These are phyloP conservation scores for Craterocephalus amniculus DNA, from an alignment of 2,797 vertebrate genomes.

Conservation along the genomic window DNA sequence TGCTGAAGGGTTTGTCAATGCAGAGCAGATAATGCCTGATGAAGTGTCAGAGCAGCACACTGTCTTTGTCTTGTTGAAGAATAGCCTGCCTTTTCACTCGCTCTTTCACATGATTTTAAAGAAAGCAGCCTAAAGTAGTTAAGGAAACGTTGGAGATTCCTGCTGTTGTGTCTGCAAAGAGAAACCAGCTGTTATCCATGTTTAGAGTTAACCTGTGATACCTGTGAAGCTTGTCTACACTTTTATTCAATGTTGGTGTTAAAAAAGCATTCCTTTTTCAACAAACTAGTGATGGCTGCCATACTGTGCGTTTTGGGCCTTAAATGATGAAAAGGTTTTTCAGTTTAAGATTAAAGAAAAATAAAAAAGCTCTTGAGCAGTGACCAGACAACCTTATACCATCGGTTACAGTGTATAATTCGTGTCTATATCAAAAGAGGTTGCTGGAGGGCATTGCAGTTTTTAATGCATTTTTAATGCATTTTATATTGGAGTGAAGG, in stretches of 20 bases:
- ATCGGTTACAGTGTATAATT: neutral
- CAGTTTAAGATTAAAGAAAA: neutral
- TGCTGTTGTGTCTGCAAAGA: constrained; percentile 2
- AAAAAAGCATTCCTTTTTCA: constrained; percentile 1
- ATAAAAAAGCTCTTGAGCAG: neutral
- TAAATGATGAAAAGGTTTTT: neutral
- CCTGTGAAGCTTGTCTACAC: neutral
- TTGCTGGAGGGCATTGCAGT: constrained; percentile 10
- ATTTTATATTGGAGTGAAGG: constrained; percentile 25
- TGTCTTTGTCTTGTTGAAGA: constrained; percentile 29
- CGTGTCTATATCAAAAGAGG: neutral
- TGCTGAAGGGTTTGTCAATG: constrained; percentile 44
- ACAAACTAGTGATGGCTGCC: neutral
- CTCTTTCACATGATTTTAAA: constrained; percentile 10
- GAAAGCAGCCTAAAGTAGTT: constrained; percentile 5
- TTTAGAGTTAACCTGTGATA: neutral
- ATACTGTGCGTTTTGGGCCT: neutral
- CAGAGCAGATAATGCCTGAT: constrained; percentile 27
- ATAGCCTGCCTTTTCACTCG: constrained; percentile 12
- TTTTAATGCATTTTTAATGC: constrained; percentile 39
- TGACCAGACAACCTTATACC: neutral
- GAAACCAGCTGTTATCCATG: neutral
- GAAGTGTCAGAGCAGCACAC: constrained; percentile 39
- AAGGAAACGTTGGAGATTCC: too few relatives aligned
- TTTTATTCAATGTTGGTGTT: neutral